phyloP scores from a whole-genome alignment of 2,113 vertebrate species.

The Channa argus region DNA sequence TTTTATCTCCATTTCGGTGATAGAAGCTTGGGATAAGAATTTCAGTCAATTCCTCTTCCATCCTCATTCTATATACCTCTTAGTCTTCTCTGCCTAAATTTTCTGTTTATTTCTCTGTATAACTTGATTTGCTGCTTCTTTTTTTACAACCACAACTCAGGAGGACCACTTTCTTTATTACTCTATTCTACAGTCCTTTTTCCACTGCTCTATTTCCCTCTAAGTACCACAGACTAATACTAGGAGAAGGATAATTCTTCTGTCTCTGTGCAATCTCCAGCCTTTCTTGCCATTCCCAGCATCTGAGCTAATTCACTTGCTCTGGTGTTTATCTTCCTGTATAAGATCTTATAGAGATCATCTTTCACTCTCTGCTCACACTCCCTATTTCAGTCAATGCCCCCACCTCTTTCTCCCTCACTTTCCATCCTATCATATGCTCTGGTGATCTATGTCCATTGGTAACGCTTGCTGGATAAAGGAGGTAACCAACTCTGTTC shows the following conservation, averaged over 20 bases:
- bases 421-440: conserved; percentile 63
- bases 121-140: conserved; percentile 28
- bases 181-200: conserved; percentile 4
- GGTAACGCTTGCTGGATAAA: conserved; percentile 51
- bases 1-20: conserved; percentile 26
- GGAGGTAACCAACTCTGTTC: conserved; percentile 12
- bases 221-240: conserved; percentile 18
- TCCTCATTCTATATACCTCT: conserved; percentile 5
- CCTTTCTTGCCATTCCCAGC: conserved; percentile 2
- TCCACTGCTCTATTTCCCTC: conserved; percentile 20
- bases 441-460: conserved; percentile 64
- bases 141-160: conserved; percentile 25
- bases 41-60: conserved; percentile 17
- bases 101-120: conserved; percentile 11
- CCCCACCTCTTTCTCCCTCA: background rate
- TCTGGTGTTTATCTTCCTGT: conserved; percentile 14
- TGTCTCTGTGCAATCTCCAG: conserved; percentile 2
- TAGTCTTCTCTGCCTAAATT: conserved; percentile 17
- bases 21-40: conserved; percentile 39
- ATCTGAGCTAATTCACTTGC: conserved; percentile 38
- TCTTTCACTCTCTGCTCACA: conserved; percentile 17
- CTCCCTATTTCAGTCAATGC: conserved; percentile 20
- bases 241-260: conserved; percentile 26
- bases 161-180: background rate
- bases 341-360: conserved; percentile 21